Conservation (phyloP, 2,113 vertebrate genomes). For the Chascanopsetta lugubris region DNA sequence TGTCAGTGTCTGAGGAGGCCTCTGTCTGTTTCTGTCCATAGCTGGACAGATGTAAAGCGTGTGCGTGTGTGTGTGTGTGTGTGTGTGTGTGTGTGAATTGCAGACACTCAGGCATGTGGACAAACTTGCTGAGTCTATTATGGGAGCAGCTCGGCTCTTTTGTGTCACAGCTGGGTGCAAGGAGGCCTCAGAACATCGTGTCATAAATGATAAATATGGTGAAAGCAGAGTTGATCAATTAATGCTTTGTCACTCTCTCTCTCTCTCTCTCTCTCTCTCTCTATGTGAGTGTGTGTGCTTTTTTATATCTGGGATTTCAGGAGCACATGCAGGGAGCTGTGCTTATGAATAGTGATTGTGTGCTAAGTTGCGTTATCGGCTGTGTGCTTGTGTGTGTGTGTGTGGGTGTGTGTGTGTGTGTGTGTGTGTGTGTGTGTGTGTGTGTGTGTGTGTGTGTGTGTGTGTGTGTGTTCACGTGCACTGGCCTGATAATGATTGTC, state of each 20-base stretch:
- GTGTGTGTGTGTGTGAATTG: constrained; percentile 19
- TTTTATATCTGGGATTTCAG: not conserved
- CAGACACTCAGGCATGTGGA: constrained; percentile 52
- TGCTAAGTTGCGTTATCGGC: constrained; percentile 20
- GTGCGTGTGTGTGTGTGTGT: constrained; percentile 19
- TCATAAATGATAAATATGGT: constrained; percentile 7
- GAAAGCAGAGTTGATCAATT: constrained; percentile 33
- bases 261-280: not conserved
- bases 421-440: constrained; percentile 4
- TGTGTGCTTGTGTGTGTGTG: too few relatives aligned
- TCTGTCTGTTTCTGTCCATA: not conserved
- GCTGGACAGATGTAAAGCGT: constrained; percentile 6
- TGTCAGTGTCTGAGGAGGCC: not conserved
- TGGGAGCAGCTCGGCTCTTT: constrained; percentile 3
- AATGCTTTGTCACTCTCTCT: constrained; percentile 47
- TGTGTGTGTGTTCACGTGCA: constrained; percentile 15
- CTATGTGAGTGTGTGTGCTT: not conserved
- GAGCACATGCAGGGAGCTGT: constrained; percentile 9
- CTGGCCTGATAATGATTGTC: constrained; percentile 46
- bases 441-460: constrained; percentile 16
- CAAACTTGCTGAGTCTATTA: constrained; percentile 43
- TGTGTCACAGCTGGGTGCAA: constrained; percentile 13
- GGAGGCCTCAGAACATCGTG: constrained; percentile 5
- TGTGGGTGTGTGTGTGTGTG: too few relatives aligned
- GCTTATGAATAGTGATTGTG: constrained; percentile 12